These are phyloP conservation scores for Lethenteron reissneri DNA, from an alignment of 2,113 vertebrate genomes.

Conservation along the genomic window DNA sequence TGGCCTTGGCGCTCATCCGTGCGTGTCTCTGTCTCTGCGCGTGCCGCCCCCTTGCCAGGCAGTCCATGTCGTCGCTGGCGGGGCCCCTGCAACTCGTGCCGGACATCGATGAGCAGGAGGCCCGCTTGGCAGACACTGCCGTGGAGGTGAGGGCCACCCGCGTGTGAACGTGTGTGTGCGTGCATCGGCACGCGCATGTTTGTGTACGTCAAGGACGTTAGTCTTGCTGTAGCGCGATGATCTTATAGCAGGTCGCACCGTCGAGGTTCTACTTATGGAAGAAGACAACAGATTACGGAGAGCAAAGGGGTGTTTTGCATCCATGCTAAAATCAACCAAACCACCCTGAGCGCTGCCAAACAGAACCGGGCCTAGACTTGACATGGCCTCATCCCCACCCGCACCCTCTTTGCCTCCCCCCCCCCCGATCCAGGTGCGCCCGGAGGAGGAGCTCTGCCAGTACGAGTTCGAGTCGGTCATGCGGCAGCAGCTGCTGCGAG, in stretches of 20 bases:
- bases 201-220: too few relatives aligned
- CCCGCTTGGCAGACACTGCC: slow-evolving; percentile 51
- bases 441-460: slow-evolving; percentile 79
- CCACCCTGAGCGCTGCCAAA: not conserved
- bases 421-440: slow-evolving; percentile 40
- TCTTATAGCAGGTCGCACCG: not conserved
- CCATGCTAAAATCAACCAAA: not conserved
- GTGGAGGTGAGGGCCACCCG: slow-evolving; percentile 43
- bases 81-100: slow-evolving; percentile 95
- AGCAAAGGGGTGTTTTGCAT: not conserved
- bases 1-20: not conserved
- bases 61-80: slow-evolving; percentile 69
- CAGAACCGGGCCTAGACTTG: not conserved
- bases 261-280: not conserved
- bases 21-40: not conserved
- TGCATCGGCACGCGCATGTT: too few relatives aligned
- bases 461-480: slow-evolving; percentile 99
- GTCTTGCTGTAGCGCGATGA: too few relatives aligned
- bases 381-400: not conserved
- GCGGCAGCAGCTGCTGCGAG: slow-evolving; percentile 88
- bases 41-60: slow-evolving; percentile 27
- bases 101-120: slow-evolving; percentile 76
- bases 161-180: too few relatives aligned
- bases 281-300: not conserved
- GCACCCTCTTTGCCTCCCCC: not conserved